Percentiles rank a stretch among this genome's conserved stretches.
phyloP scores from a whole-genome alignment of 2,797 vertebrate genomes.

The Arctocebus calabarensis region DNA sequence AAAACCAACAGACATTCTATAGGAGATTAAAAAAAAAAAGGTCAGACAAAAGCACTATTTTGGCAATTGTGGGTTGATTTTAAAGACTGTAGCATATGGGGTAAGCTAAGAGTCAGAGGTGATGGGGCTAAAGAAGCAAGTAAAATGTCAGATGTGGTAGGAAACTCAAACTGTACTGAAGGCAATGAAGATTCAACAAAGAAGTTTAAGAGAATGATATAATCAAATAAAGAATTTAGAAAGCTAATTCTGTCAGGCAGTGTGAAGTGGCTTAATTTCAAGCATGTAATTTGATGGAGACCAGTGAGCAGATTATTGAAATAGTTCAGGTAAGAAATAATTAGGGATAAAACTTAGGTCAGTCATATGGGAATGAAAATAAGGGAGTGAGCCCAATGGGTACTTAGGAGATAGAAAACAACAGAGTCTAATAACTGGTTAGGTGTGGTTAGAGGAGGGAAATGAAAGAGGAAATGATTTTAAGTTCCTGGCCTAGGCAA shows the following conservation, averaged over 20 bases:
- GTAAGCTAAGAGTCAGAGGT: not conserved
- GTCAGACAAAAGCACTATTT: not conserved
- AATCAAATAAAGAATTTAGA: constrained; percentile 10
- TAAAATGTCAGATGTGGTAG: not conserved
- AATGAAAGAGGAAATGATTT: constrained; percentile 12
- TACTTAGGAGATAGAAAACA: not conserved
- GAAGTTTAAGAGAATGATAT: not conserved
- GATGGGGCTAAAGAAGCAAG: not conserved
- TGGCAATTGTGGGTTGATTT: not conserved
- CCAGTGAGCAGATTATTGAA: not conserved
- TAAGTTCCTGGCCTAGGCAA: not conserved
- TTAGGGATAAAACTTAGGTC: not conserved
- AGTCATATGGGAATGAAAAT: not conserved
- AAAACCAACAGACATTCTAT: constrained; percentile 1
- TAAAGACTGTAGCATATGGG: not conserved
- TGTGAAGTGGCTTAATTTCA: not conserved
- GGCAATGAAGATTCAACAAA: not conserved
- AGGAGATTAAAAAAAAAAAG: not conserved
- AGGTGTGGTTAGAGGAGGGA: not conserved
- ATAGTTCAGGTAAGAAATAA: not conserved
- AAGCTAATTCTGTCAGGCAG: not conserved
- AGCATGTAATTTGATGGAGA: not conserved
- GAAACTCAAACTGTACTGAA: not conserved
- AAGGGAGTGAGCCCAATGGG: not conserved
- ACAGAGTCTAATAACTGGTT: not conserved